Percentiles rank a stretch among this genome's conserved stretches.
Conservation (phyloP, 1,140 invertebrate species). For the Drosophila santomea region DNA sequence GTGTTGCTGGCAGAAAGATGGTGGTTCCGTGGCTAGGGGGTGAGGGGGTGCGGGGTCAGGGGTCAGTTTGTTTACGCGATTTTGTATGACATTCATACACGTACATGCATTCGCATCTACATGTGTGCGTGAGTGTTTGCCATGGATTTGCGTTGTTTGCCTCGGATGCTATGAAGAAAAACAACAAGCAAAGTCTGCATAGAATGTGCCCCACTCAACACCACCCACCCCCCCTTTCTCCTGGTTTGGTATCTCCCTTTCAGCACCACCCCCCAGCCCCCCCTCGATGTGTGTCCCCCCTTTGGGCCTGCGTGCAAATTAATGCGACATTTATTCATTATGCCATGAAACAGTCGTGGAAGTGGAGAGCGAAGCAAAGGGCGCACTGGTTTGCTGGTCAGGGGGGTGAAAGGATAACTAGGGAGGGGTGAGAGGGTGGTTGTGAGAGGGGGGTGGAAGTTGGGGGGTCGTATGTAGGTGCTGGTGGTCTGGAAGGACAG, state of each 20-base stretch:
- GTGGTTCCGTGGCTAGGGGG: no score
- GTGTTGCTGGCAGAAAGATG: no score
- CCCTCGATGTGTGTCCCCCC: not conserved
- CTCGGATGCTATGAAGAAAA: slow-evolving; percentile 47
- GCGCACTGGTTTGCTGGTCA: not conserved
- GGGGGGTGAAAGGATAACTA: slow-evolving; percentile 18
- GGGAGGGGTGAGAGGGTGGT: not conserved
- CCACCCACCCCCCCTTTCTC: not conserved
- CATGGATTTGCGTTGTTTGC: slow-evolving; percentile 66
- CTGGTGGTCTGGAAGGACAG: slow-evolving; percentile 7
- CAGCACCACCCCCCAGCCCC: not conserved
- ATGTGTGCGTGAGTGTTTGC: slow-evolving; percentile 16
- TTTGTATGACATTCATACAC: slow-evolving; percentile 55
- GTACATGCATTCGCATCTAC: slow-evolving; percentile 9
- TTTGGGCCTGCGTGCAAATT: slow-evolving; percentile 68
- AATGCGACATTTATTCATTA: slow-evolving; percentile 80
- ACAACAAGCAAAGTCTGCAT: slow-evolving; percentile 39
- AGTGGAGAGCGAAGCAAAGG: not conserved
- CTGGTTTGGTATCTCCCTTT: not conserved
- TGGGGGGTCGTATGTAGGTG: no score
- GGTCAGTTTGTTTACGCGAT: slow-evolving; percentile 61
- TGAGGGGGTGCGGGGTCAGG: not conserved
- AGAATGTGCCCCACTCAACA: slow-evolving; percentile 47
- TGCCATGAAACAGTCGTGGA: slow-evolving; percentile 51
- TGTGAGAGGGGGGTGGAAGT: no score